Evolutionary conservation across 2,888 invertebrate species (phyloP).

Genomic region (Buathra laborator): DNA sequence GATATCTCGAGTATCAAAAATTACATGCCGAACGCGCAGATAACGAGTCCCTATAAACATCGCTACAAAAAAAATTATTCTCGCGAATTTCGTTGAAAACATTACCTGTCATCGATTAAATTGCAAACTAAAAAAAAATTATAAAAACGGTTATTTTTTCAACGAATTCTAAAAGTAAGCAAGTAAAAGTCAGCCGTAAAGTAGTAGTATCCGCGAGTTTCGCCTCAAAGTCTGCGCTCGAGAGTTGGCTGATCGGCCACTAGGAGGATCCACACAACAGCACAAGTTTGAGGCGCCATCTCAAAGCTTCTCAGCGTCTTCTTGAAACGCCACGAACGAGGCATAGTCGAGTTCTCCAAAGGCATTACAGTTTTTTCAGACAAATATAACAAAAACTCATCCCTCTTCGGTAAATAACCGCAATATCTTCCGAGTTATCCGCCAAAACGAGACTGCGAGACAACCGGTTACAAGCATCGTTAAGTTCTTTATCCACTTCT

Average conservation of each 20-base stretch:
- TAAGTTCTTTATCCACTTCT: neutral
- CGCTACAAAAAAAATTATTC: neutral
- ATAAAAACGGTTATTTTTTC: neutral
- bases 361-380: constrained; percentile 33
- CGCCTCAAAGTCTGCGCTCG: neutral
- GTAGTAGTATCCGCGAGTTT: neutral
- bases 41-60: neutral
- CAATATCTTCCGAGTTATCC: neutral
- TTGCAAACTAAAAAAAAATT: neutral
- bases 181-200: neutral
- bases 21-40: neutral
- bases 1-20: constrained; percentile 21
- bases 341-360: constrained; percentile 26
- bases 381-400: neutral
- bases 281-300: constrained; percentile 51
- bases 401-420: neutral
- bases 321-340: constrained; percentile 34
- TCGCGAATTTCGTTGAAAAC: neutral
- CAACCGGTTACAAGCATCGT: neutral
- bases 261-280: constrained; percentile 53
- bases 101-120: neutral
- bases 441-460: neutral
- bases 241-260: constrained; percentile 46
- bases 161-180: neutral
- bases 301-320: constrained; percentile 11